Base-by-base conservation (phyloP, 2,797 vertebrate genomes). In the Syngnathus acus region DNA sequence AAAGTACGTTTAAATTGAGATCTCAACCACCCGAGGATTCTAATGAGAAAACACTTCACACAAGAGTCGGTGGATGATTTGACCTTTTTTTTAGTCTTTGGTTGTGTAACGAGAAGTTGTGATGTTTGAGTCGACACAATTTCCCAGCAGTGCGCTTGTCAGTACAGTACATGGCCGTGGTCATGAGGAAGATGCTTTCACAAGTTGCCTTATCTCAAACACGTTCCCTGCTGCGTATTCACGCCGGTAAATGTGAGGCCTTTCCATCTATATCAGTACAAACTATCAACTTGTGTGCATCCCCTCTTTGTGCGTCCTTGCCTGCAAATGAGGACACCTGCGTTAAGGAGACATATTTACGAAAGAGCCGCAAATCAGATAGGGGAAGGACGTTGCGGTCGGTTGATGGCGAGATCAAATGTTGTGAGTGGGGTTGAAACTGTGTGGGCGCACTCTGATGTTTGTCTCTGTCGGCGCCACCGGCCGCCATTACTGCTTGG, bases 381-480 rank as follows among this genome's bases (percentile, higher is more conserved):
- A 69, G 64, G 72, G 79, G 75, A 79, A 84, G 78, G 81, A 74
- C 75, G 73, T 54, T 65, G 70, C 75, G 74, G 73, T 43, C 9
- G 11, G 14, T 85, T 79, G 69, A 71, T 65, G 69, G 76, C 6
- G 68, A 82, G 69, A 80, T 78, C 79, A 74, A 39, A n/a, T 74
- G 62, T 68, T 80, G 75, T 55, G 50, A 82, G 66, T 45, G 70
- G 2, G 76, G 73, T 14, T 83, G 86, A 88, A 90, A 87, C 78
- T 83, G 85, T 84, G 89, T 89, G 69, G 87, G 87, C 71, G 81
- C 70, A 45, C n/a, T 82, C 63, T 78, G 75, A 78, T 76, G 78
- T 73, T 76, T 74, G 77, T 63, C 21, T 37, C 75, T 73, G 77
- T 84, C 80, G 79, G 81, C 83, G 76, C 74, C 84, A 84, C 67